Conservation (phyloP, 2,888 invertebrate species). For the Scrobipalpa atriplicella region DNA sequence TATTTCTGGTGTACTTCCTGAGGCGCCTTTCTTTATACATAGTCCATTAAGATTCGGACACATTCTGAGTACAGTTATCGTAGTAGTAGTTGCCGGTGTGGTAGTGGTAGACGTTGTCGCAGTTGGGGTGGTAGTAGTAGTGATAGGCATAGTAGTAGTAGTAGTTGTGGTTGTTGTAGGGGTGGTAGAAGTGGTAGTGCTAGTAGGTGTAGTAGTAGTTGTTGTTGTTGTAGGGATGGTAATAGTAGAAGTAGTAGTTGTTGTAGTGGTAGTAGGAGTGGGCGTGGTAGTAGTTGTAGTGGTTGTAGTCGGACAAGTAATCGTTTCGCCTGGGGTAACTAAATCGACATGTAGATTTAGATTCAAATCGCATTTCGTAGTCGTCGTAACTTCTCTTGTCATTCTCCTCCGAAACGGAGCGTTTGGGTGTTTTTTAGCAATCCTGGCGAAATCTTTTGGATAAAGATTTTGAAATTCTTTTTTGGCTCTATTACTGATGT, state of each 20-base stretch:
- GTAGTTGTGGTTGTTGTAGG: not conserved
- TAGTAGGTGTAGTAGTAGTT: too few relatives aligned
- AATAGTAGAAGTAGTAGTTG: not conserved
- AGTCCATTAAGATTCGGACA: not conserved
- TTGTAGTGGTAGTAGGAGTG: not conserved
- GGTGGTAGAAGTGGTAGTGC: too few relatives aligned
- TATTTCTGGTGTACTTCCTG: not conserved
- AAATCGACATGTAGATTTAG: not conserved
- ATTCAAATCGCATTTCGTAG: constrained; percentile 39
- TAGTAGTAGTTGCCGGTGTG: not conserved
- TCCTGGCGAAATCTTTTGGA: constrained; percentile 43
- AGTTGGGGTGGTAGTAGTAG: not conserved
- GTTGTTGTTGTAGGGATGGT: not conserved
- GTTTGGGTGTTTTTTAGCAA: constrained; percentile 36
- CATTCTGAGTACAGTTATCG: not conserved
- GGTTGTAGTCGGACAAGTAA: not conserved
- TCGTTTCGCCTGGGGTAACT: not conserved
- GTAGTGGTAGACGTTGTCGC: constrained; percentile 20
- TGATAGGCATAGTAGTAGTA: not conserved
- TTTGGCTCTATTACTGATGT: constrained; percentile 50
- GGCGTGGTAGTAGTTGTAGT: not conserved
- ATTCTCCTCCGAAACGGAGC: constrained; percentile 52
- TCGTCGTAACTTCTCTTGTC: constrained; percentile 37
- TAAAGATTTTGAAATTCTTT: constrained; percentile 46
- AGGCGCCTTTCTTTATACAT: not conserved